A percentile compares a stretch with the other conserved stretches of the same genome.
phyloP scores from a whole-genome alignment of 2,113 vertebrate genomes.

The Chionomys nivalis region DNA sequence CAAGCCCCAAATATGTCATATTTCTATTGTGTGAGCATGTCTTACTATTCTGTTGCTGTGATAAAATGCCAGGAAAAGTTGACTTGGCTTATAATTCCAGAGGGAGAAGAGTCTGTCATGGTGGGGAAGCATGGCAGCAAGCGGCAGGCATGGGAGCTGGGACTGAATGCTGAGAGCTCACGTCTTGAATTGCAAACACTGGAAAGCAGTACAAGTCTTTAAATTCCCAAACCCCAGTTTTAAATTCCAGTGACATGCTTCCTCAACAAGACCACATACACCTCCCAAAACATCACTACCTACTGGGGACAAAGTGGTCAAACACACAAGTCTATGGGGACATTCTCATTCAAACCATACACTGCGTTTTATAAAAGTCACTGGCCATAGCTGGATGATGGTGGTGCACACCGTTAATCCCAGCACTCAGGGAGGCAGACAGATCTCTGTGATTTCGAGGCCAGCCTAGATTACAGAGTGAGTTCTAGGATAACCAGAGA shows the following conservation, averaged over 20 bases:
- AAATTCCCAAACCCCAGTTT: not conserved
- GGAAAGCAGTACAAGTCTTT: not conserved
- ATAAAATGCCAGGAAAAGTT: not conserved
- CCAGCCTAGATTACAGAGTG: too few species aligned
- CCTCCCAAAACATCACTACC: not conserved
- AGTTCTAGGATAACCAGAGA: too few species aligned
- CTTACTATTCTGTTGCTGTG: not conserved
- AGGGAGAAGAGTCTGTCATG: not conserved
- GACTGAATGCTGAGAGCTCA: not conserved
- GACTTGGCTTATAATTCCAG: not conserved
- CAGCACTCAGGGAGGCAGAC: too few species aligned
- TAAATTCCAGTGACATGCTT: not conserved
- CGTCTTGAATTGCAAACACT: not conserved
- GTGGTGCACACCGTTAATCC: too few species aligned
- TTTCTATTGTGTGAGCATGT: not conserved
- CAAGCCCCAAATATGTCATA: not conserved
- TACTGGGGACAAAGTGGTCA: not conserved
- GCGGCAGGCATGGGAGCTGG: not conserved
- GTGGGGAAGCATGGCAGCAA: not conserved
- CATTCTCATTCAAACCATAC: not conserved
- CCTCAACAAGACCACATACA: not conserved
- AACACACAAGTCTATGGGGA: not conserved
- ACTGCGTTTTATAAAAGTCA: not conserved
- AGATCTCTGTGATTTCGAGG: too few species aligned
- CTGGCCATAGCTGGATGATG: not conserved